Conservation (phyloP, 2,113 vertebrate genomes). For the Trachemys scripta region DNA sequence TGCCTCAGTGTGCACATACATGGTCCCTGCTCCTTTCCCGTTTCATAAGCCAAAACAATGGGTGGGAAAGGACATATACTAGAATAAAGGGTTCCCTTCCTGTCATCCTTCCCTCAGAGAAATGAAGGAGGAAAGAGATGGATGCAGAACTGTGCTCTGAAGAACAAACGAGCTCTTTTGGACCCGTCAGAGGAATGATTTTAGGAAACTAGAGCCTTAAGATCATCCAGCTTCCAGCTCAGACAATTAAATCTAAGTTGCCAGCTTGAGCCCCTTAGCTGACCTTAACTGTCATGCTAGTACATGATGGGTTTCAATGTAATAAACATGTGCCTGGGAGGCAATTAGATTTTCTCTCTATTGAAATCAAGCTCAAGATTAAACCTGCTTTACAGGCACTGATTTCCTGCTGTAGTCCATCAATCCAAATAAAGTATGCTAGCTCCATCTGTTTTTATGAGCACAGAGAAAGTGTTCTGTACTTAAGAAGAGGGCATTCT, state of each 20-base stretch:
- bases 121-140: background rate
- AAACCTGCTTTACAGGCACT: background rate
- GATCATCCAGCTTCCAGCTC: background rate
- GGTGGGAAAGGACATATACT: rapidly evolving
- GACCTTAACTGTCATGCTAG: background rate
- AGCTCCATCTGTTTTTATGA: background rate
- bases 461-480: background rate
- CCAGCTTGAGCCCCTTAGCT: rapidly evolving
- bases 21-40: background rate
- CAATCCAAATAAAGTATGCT: background rate
- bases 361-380: background rate
- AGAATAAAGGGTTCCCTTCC: rapidly evolving
- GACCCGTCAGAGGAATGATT: background rate
- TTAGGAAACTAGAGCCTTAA: background rate
- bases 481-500: background rate
- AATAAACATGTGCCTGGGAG: background rate
- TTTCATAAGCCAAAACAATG: background rate
- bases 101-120: background rate
- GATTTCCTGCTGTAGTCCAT: background rate
- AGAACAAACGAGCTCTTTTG: background rate
- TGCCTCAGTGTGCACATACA: background rate
- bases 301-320: background rate
- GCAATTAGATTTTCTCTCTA: background rate
- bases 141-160: background rate
- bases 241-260: background rate